Evolutionary conservation across 2,113 vertebrate species (phyloP).

Genomic region (Peromyscus maniculatus): DNA sequence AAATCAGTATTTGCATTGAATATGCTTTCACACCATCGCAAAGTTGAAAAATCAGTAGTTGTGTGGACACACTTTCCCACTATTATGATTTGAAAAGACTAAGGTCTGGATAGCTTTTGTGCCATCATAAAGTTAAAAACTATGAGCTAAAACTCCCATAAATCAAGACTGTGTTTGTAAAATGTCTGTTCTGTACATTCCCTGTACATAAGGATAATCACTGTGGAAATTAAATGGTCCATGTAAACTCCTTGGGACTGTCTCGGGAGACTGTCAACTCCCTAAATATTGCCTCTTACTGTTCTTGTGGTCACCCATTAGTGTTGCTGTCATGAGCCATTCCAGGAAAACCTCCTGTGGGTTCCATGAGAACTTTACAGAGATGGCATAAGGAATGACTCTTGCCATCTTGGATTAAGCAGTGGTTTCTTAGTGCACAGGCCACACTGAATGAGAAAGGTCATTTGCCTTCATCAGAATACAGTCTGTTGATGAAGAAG

Average conservation of each 20-base stretch:
- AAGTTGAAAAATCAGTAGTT: not conserved
- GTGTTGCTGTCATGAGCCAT: not conserved
- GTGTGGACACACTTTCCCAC: not conserved
- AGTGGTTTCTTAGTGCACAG: not conserved
- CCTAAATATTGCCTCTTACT: not conserved
- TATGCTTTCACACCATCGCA: not conserved
- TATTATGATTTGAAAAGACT: not conserved
- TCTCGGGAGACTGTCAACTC: conserved; percentile 39
- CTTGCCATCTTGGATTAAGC: not conserved
- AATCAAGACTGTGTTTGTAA: not conserved
- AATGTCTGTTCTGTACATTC: not conserved
- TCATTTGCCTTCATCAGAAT: not conserved
- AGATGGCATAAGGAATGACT: not conserved
- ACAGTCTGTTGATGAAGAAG: not conserved
- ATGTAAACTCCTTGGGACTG: not conserved
- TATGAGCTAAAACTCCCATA: not conserved
- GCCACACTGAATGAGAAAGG: not conserved
- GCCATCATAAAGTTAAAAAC: not conserved
- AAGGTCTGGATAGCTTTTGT: too few species aligned
- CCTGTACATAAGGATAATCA: not conserved
- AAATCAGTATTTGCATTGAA: not conserved
- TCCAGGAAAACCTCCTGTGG: not conserved
- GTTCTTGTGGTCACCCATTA: not conserved
- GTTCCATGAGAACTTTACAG: not conserved
- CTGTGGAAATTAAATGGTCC: conserved; percentile 9